phyloP scores from a whole-genome alignment of 2,797 vertebrate genomes.

The Craterocephalus amniculus region DNA sequence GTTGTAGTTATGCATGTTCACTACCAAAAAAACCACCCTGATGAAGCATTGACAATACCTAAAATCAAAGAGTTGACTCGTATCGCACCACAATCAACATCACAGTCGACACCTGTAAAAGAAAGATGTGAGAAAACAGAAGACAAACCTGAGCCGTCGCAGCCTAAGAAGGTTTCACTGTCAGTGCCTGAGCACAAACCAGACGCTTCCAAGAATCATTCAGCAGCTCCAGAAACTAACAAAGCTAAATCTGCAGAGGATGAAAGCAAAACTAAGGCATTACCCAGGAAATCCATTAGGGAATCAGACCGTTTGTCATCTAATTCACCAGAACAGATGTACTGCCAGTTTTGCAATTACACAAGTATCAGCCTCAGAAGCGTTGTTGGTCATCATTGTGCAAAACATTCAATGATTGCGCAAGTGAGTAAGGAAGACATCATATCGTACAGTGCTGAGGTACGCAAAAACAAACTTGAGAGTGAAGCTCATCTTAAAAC shows the following conservation, averaged over 20 bases:
- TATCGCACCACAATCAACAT: constrained; percentile 70
- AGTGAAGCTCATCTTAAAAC: constrained; percentile 3
- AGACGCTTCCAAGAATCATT: neutral
- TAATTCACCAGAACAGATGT: constrained; percentile 33
- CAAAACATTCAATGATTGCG: constrained; percentile 40
- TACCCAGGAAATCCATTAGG: constrained; percentile 56
- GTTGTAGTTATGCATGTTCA: constrained; percentile 91
- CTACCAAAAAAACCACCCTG: constrained; percentile 91
- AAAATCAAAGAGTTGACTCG: constrained; percentile 86
- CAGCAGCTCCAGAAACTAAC: constrained; percentile 69
- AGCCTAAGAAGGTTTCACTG: neutral
- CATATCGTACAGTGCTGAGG: constrained; percentile 10
- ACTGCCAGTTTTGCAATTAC: constrained; percentile 63
- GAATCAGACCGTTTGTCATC: constrained; percentile 23
- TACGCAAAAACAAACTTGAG: constrained; percentile 20
- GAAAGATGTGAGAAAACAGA: neutral
- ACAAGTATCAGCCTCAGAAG: constrained; percentile 47
- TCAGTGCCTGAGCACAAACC: neutral
- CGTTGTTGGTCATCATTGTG: constrained; percentile 58
- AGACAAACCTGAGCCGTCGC: neutral
- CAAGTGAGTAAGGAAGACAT: constrained; percentile 16
- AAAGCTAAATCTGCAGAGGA: constrained; percentile 71
- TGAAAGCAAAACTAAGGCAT: constrained; percentile 72
- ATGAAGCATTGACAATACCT: constrained; percentile 88
- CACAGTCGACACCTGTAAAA: constrained; percentile 67